These are phyloP conservation scores for Rhadina sibilatrix DNA, from an alignment of 2,113 vertebrate species.

Conservation along the genomic window DNA sequence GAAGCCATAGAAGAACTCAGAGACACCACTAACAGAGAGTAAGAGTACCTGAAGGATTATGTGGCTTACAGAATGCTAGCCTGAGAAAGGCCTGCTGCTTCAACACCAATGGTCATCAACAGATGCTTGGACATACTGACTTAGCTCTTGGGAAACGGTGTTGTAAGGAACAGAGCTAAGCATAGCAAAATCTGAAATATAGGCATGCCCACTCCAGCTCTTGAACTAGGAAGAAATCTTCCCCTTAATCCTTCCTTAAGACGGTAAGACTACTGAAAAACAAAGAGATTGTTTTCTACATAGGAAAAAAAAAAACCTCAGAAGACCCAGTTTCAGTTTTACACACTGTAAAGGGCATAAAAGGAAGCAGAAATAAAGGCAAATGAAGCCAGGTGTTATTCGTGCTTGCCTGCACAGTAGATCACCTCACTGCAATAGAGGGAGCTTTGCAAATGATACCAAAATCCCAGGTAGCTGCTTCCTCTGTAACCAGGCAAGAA, in stretches of 20 bases:
- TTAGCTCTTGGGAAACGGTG: background rate
- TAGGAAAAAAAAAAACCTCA: background rate
- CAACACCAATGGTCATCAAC: background rate
- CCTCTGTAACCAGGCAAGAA: background rate
- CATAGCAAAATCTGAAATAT: background rate
- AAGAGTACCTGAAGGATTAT: background rate
- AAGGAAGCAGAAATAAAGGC: background rate
- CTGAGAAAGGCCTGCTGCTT: background rate
- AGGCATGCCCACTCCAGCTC: background rate
- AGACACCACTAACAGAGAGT: background rate
- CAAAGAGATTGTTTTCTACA: background rate
- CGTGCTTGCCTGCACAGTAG: background rate
- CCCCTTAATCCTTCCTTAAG: background rate
- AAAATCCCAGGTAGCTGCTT: background rate
- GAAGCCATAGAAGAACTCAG: background rate
- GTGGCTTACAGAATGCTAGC: background rate
- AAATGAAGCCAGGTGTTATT: background rate
- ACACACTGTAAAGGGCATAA: background rate
- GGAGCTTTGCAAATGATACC: background rate
- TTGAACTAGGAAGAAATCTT: background rate
- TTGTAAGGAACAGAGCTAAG: background rate
- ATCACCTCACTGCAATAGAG: background rate
- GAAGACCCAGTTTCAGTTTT: background rate
- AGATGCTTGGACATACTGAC: fast-evolving
- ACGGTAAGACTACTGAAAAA: background rate